phyloP scores from a whole-genome alignment of 2,113 vertebrate species.

The Cephalopterus ornatus region DNA sequence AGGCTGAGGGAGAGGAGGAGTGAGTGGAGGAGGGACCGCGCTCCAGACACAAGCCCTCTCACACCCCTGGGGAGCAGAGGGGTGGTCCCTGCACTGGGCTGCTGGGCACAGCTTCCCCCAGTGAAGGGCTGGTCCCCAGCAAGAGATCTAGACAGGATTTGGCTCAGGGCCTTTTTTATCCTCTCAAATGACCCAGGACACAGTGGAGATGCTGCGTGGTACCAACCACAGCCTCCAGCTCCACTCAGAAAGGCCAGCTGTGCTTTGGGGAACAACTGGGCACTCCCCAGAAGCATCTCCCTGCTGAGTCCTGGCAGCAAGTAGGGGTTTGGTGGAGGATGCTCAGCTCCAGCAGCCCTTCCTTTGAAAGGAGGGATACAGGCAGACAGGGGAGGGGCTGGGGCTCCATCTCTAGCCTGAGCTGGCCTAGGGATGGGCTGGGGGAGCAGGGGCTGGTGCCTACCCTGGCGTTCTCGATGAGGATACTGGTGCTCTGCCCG shows the following conservation, averaged over 20 bases:
- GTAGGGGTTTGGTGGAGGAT: neutral
- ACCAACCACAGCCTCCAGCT: neutral
- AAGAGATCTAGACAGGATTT: neutral
- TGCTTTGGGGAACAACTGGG: neutral
- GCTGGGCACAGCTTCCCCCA: neutral
- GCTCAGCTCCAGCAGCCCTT: neutral
- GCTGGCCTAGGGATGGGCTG: neutral
- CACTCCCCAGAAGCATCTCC: neutral
- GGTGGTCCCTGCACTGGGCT: neutral
- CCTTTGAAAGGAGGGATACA: neutral
- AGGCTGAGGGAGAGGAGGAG: constrained; percentile 63
- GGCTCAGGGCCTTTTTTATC: neutral
- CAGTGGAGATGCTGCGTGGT: neutral
- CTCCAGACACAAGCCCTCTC: neutral
- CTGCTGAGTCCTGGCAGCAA: neutral
- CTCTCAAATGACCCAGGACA: neutral
- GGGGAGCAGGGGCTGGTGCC: neutral
- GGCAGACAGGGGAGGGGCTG: neutral
- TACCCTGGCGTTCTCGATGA: constrained; percentile 79
- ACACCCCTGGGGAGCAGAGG: neutral
- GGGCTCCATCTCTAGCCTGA: neutral
- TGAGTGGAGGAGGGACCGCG: neutral
- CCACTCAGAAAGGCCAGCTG: neutral
- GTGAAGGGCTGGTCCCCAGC: neutral
- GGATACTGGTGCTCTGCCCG: constrained; percentile 72